Conservation (phyloP, 1,140 invertebrate genomes). For the Halesus radiatus region DNA sequence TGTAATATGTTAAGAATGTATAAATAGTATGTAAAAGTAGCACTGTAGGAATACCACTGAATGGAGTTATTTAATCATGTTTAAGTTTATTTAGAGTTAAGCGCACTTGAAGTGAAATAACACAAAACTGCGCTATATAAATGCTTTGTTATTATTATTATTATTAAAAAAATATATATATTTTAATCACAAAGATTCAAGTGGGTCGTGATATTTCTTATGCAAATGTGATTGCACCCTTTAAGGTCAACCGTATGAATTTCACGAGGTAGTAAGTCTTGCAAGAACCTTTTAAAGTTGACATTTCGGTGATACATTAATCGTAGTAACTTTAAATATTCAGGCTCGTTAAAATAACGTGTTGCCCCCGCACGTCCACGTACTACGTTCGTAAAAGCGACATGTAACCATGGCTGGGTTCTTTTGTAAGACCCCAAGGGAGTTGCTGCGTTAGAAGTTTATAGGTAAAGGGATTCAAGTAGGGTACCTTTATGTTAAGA, state of each 20-base stretch:
- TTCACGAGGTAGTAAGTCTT: background rate
- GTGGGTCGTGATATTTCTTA: background rate
- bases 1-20: no score
- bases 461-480: slow-evolving; percentile 21
- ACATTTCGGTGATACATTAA: background rate
- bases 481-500: slow-evolving; percentile 6
- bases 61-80: no score
- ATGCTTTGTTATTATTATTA: no score
- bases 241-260: background rate
- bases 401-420: background rate
- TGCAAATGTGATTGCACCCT: background rate
- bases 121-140: no score
- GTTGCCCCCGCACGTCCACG: no score
- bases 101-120: no score
- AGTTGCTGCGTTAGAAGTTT: background rate
- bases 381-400: background rate
- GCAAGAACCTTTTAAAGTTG: background rate
- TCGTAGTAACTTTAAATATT: background rate
- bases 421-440: background rate
- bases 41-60: no score
- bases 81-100: no score
- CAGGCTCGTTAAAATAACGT: no score
- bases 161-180: no score
- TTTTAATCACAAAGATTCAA: no score
- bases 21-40: no score